Evolutionary conservation across 2,888 invertebrate species (phyloP), one percentile per base, ranked within the genome.

Genomic region (Dromius quadrimaculatus): DNA sequence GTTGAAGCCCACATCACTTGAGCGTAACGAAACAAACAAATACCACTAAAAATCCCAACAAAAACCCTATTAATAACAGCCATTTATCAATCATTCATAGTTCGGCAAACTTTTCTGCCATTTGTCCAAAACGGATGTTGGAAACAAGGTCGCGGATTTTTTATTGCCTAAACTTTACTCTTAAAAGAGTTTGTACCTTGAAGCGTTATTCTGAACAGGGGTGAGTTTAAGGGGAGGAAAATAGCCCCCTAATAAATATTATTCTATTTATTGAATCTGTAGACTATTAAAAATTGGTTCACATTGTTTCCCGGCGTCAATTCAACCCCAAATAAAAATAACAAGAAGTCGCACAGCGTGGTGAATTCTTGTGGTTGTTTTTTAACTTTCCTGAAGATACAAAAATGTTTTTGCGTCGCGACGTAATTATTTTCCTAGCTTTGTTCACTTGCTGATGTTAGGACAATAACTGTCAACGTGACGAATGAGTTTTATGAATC

Each of bases 401-500:
- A 54, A 54, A 54, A 54, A 54, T 54, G 50, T 54, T 54, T 54
- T 54, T 54, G 28, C 50, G 11, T 15, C 28, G 11, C 17, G 28
- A 28, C 50, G 50, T 54, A 41, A 61, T 41, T 61, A 41, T 41
- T 38, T 61, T 41, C 38, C 41, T 61, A 22, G 38, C 23, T 32
- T 61, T 61, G 38, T 61, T 61, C 61, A 41, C 61, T 8, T 2
- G 22, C 36, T 17, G 34, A 59, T 4, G 36, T 17, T 6, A 20
- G 59, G 23, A 41, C 61, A 61, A 61, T 61, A 61, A 61, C 61
- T 61, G 61, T 61, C 61, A 61, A 13, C 8, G 41, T 61, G 61
- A 61, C 61, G 22, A 41, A 61, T 61, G 61, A 61, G 61, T 61
- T 61, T 61, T 61, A 61, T 61, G 61, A 61, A 61, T 61, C 61